These are phyloP conservation scores for Danio aesculapii DNA, from an alignment of 2,797 vertebrate species.

Conservation along the genomic window DNA sequence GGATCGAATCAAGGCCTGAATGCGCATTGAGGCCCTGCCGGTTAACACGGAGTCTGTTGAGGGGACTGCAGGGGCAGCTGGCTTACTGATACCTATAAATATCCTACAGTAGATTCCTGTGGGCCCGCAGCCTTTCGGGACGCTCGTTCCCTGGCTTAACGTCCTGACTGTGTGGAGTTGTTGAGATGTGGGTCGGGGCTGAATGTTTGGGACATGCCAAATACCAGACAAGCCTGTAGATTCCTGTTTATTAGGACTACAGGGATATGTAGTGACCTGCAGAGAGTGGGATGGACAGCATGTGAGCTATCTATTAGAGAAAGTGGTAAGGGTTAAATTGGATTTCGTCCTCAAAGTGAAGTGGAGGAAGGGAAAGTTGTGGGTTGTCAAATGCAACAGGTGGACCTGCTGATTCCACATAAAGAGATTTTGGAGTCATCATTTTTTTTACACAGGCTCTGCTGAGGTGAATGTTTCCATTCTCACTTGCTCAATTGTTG, in stretches of 20 bases:
- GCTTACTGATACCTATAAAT: slow-evolving; percentile 76
- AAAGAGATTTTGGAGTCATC: slow-evolving; percentile 35
- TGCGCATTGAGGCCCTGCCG: slow-evolving; percentile 2
- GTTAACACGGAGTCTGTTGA: slow-evolving; percentile 55
- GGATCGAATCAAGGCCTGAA: slow-evolving; percentile 36
- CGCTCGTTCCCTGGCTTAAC: slow-evolving; percentile 47
- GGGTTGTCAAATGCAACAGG: not conserved
- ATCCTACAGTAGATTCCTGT: slow-evolving; percentile 63
- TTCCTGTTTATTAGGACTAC: slow-evolving; percentile 75
- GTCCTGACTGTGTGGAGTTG: slow-evolving; percentile 58
- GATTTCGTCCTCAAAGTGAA: not conserved
- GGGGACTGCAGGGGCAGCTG: slow-evolving; percentile 72
- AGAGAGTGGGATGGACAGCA: slow-evolving; percentile 15
- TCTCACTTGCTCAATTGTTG: not conserved
- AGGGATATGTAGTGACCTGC: slow-evolving; percentile 58
- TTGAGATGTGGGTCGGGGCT: slow-evolving; percentile 53
- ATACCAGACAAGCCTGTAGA: slow-evolving; percentile 76
- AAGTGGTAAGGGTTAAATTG: not conserved
- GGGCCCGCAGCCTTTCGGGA: slow-evolving; percentile 9
- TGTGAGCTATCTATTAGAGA: not conserved
- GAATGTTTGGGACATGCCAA: slow-evolving; percentile 65
- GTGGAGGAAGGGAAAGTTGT: not conserved
- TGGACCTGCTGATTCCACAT: not conserved
- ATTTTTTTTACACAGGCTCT: not conserved
- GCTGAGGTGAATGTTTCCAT: not conserved